These are phyloP conservation scores for Nymphalis urticae DNA, from an alignment of 2,888 invertebrate genomes.

Conservation along the genomic window DNA sequence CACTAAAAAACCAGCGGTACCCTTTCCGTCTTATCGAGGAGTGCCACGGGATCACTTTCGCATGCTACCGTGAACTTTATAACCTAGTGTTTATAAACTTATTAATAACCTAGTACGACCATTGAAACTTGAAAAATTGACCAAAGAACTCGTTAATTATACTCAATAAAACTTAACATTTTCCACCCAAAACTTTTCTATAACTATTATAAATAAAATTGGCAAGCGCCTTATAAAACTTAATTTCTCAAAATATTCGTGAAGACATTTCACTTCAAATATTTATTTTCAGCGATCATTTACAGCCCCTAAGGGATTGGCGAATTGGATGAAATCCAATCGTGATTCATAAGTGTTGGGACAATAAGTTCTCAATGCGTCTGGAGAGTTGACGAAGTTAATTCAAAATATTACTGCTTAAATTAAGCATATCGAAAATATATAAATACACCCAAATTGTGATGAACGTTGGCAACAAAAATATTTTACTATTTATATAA, in stretches of 20 bases:
- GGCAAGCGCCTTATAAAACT: not conserved
- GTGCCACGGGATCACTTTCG: too few relatives aligned
- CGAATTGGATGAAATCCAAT: slow-evolving; percentile 51
- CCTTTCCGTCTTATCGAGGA: too few relatives aligned
- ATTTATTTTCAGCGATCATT: slow-evolving; percentile 40
- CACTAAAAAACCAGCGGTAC: too few relatives aligned
- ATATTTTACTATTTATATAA: not conserved
- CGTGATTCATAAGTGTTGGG: slow-evolving; percentile 42
- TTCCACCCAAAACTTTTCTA: not conserved
- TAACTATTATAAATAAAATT: slow-evolving; percentile 1
- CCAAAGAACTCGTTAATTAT: not conserved
- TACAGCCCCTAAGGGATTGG: slow-evolving; percentile 41
- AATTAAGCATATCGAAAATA: not conserved
- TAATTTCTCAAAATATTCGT: slow-evolving; percentile 14
- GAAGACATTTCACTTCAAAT: slow-evolving; percentile 27
- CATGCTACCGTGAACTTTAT: too few relatives aligned
- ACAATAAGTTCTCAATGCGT: slow-evolving; percentile 48
- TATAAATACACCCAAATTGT: not conserved
- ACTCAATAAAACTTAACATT: not conserved
- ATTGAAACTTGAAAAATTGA: not conserved
- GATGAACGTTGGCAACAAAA: not conserved
- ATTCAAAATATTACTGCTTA: slow-evolving; percentile 19
- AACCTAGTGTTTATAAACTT: too few relatives aligned
- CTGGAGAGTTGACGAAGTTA: slow-evolving; percentile 43
- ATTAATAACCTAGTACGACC: not conserved